Evolutionary conservation across 2,113 vertebrate species (phyloP).

Genomic region (Solenodon paradoxus): DNA sequence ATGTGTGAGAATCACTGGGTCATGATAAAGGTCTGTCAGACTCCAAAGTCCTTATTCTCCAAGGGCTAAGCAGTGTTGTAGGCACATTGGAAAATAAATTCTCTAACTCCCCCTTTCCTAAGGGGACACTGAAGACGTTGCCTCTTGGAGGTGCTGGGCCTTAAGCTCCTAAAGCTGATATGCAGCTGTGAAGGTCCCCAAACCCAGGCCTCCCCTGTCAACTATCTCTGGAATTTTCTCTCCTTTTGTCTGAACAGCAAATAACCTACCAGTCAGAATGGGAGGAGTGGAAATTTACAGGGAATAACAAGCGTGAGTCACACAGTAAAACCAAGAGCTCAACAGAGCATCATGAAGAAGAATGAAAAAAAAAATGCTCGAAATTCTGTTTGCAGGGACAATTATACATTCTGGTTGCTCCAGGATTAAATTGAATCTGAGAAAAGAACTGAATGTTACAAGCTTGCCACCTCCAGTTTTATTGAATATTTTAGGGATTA

Average conservation of each 20-base stretch:
- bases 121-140: neutral
- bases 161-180: neutral
- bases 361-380: neutral
- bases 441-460: constrained; percentile 66
- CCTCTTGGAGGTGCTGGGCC: neutral
- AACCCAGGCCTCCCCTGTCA: neutral
- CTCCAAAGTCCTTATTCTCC: neutral
- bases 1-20: neutral
- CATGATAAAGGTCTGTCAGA: neutral
- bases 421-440: constrained; percentile 64
- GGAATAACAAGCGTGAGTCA: neutral
- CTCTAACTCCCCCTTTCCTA: neutral
- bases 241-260: constrained; percentile 16
- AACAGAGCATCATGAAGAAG: neutral
- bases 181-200: neutral
- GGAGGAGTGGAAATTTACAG: constrained; percentile 58
- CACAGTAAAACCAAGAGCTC: constrained; percentile 13
- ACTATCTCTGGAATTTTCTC: neutral
- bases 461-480: constrained; percentile 58
- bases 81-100: neutral
- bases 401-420: constrained; percentile 65
- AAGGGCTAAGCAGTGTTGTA: neutral
- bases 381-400: constrained; percentile 57
- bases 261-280: constrained; percentile 22
- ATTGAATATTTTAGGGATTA: constrained; percentile 67